A percentile compares a stretch with the other conserved stretches of the same genome.
phyloP scores from a whole-genome alignment of 92 coral and sea anemone genomes.

The Ricordea florida region DNA sequence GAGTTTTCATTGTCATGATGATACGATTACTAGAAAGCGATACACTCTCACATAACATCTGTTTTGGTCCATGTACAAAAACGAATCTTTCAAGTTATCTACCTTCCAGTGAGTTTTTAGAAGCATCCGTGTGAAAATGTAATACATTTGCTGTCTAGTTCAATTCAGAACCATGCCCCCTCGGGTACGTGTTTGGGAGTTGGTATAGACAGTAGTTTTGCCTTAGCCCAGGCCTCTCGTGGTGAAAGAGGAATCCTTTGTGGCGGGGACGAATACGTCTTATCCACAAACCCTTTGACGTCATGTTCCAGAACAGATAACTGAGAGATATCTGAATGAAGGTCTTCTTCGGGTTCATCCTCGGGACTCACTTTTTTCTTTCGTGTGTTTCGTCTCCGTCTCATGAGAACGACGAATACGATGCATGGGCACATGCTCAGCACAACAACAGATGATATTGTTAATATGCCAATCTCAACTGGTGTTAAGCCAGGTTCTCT shows the following conservation, averaged over 20 bases:
- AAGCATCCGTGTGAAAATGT: too few species aligned
- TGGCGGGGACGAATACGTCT: not conserved
- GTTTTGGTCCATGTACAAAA: too few species aligned
- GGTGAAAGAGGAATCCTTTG: not conserved
- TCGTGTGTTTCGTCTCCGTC: not conserved
- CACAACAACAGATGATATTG: not conserved
- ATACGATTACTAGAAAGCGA: too few species aligned
- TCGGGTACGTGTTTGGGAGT: not conserved
- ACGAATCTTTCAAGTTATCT: too few species aligned
- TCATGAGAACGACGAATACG: not conserved
- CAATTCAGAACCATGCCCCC: slow-evolving; percentile 34
- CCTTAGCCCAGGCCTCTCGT: slow-evolving; percentile 2
- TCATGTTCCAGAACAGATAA: slow-evolving; percentile 10
- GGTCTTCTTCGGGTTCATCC: not conserved
- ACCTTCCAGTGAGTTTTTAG: too few species aligned
- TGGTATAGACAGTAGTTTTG: not conserved
- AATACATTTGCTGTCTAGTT: too few species aligned
- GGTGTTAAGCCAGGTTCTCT: slow-evolving; percentile 16
- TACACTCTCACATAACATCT: too few species aligned
- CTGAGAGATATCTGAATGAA: not conserved
- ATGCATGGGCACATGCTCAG: not conserved
- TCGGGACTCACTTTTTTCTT: slow-evolving; percentile 9
- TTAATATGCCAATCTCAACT: slow-evolving; percentile 7
- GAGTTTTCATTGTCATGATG: too few species aligned
- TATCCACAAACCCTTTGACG: not conserved